Evolutionary conservation across 1,140 invertebrate genomes (phyloP).

Genomic region (Bombyx mori): ASM3026992v2 NC_085117.1:18320001-18320500

Average conservation of each 20-base stretch:
- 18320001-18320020: conserved; percentile 84
- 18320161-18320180: conserved; percentile 54
- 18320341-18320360: no score
- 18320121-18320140: conserved; percentile 77
- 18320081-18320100: conserved; percentile 88
- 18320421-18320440: no score
- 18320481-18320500: no score
- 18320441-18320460: no score
- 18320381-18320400: no score
- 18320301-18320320: no score
- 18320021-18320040: conserved; percentile 83
- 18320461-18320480: no score
- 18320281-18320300: not conserved
- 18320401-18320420: no score
- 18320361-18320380: no score
- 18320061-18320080: conserved; percentile 85
- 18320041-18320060: conserved; percentile 84
- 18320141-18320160: conserved; percentile 69
- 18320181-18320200: conserved; percentile 81
- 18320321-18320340: no score
- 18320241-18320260: conserved; percentile 81
- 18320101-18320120: conserved; percentile 76
- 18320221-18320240: conserved; percentile 89
- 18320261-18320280: conserved; percentile 73
- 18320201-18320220: conserved; percentile 93